Base-by-base conservation (phyloP, 2,888 invertebrate genomes). In the Odontocerum albicorne region DNA sequence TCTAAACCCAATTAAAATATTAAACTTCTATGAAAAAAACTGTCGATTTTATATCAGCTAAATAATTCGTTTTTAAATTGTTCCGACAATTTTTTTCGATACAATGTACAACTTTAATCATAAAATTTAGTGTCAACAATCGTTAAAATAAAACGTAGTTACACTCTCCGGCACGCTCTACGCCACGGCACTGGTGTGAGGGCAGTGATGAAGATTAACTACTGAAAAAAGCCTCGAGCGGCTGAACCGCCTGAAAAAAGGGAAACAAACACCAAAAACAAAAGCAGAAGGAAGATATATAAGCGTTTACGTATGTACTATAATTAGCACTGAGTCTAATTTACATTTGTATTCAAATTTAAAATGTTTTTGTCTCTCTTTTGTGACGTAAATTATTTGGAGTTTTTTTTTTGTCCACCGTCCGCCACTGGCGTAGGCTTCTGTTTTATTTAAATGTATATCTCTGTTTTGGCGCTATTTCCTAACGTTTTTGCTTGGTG, bases 271-370 rank as follows among this genome's bases (percentile, higher is more conserved):
- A 19, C 16, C 22, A 45, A 47, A 42, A 36, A 56, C 33, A 53
- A 19, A 13, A 40, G 31, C 45, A 38, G 46, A 45, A 22, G 32
- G 54, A 47, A 58, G 59, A 56, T 56, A 59, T 55, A 59, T 53
- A 59, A 43, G 56, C 55, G 52, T 59, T 56, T 56, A 45, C 59
- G 56, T 57, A 54, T 57, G 57, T 57, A 72, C 53, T 57, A 76
- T 77, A 78, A 78, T 78, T 78, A 78, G 77, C 74, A 71, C 72
- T 72, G 75, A 73, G 75, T 75, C 77, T 77, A 77, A 78, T 78
- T 78, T 77, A 77, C 78, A 77, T 78, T 78, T 77, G 78, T 77
- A 78, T 78, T 78, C 77, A 78, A 77, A 77, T 78, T 77, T 77
- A 75, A 55, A 57, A 61, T 61, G 60, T 61, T 61, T 60, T 57